Percentiles rank a stretch among this genome's conserved stretches.
These are phyloP conservation scores for Ceratina japonica DNA, from an alignment of 1,140 invertebrate genomes.

Conservation along the genomic window DNA sequence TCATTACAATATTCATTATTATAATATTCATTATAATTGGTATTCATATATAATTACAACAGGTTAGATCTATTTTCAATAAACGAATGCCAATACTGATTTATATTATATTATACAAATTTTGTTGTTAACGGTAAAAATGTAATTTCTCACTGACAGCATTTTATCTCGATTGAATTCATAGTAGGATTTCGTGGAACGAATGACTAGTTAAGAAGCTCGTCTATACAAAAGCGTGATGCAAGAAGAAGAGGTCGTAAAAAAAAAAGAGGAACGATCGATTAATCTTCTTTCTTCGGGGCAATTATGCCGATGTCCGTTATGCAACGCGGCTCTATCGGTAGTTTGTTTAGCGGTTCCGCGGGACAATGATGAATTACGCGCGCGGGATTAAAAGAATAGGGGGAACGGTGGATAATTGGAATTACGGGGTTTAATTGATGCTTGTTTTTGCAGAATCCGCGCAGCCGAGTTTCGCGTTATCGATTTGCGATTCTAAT, in stretches of 20 bases:
- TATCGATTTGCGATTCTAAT: background rate
- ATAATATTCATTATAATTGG: no score
- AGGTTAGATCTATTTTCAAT: no score
- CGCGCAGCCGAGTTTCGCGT: background rate
- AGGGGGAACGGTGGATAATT: background rate
- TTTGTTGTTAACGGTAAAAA: no score
- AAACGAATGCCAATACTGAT: no score
- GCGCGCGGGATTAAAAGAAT: background rate
- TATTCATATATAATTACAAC: no score
- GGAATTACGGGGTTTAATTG: background rate
- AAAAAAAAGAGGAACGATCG: conserved; percentile 7
- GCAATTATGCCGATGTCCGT: background rate
- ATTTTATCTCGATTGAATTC: background rate
- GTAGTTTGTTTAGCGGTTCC: conserved; percentile 1
- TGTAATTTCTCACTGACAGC: no score
- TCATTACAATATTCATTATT: no score
- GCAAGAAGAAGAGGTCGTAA: background rate
- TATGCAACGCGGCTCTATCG: conserved; percentile 5
- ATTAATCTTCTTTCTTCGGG: conserved; percentile 18
- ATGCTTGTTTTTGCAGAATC: background rate
- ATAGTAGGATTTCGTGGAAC: background rate
- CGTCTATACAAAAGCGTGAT: background rate
- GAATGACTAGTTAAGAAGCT: background rate
- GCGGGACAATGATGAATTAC: background rate
- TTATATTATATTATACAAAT: no score